Conservation (phyloP, 1,140 invertebrate species). For the Drosophila lini region DNA sequence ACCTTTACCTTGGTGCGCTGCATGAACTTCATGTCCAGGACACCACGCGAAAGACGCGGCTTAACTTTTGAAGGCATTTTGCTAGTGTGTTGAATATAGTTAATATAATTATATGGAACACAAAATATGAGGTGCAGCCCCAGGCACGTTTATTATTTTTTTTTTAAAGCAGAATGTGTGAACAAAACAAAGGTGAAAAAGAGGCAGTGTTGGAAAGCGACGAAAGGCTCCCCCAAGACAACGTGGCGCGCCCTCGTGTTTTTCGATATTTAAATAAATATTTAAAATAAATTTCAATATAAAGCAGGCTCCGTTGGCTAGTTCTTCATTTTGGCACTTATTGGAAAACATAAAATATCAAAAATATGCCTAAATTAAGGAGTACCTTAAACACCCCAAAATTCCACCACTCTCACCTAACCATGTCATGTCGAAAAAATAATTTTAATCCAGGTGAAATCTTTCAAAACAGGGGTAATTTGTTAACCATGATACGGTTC, state of each 20-base stretch:
- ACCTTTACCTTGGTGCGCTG: constrained; percentile 93
- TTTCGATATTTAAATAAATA: constrained; percentile 19
- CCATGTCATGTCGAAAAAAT: neutral
- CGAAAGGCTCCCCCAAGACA: neutral
- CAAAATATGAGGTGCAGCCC: neutral
- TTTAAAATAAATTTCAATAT: constrained; percentile 7
- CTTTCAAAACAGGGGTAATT: constrained; percentile 15
- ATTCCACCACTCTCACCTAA: too few relatives aligned
- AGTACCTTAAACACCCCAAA: neutral
- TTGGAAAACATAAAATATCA: neutral
- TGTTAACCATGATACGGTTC: constrained; percentile 34
- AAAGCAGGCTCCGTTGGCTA: neutral
- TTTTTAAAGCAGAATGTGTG: constrained; percentile 9
- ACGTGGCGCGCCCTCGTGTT: constrained; percentile 41
- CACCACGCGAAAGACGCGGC: constrained; percentile 87
- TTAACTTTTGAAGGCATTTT: constrained; percentile 77
- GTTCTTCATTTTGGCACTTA: neutral
- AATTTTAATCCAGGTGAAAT: neutral
- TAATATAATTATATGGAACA: neutral
- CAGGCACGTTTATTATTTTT: constrained; percentile 46
- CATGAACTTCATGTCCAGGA: constrained; percentile 95
- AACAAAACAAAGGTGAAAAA: constrained; percentile 62
- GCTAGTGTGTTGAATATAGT: neutral
- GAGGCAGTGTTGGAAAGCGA: constrained; percentile 18
- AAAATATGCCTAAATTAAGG: constrained; percentile 18